These are phyloP conservation scores for Xestia xanthographa DNA, from an alignment of 2,888 invertebrate genomes.

Conservation along the genomic window DNA sequence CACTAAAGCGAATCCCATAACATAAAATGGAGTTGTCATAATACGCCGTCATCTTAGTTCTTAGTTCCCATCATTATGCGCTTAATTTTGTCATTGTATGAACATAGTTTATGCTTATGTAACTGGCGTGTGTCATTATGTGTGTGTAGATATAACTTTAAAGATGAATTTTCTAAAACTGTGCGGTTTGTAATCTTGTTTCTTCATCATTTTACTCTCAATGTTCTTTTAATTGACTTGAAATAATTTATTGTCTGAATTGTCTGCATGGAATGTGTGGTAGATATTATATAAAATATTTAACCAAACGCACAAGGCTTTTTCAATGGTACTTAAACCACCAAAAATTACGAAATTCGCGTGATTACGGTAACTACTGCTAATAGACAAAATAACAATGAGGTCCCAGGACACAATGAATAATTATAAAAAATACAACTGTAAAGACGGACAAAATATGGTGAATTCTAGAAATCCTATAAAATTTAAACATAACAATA, in stretches of 20 bases:
- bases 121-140: constrained; percentile 47
- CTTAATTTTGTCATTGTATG: constrained; percentile 74
- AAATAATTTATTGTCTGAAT: background rate
- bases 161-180: constrained; percentile 24
- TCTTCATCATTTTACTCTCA: background rate
- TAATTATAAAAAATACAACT: background rate
- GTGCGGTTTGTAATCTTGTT: background rate
- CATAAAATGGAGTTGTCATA: constrained; percentile 70
- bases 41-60: constrained; percentile 60
- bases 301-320: background rate
- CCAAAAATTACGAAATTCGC: background rate
- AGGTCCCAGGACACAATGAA: background rate
- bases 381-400: background rate
- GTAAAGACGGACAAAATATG: background rate
- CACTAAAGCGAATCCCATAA: constrained; percentile 69
- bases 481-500: background rate
- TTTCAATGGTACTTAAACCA: background rate
- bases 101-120: constrained; percentile 60
- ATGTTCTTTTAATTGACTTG: background rate
- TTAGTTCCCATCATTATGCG: constrained; percentile 72
- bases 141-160: constrained; percentile 1
- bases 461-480: background rate
- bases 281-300: too few species aligned
- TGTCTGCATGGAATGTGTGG: background rate
- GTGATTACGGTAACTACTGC: background rate